Conservation (phyloP, 1,140 invertebrate species). For the Sweltsa coloradensis region DNA sequence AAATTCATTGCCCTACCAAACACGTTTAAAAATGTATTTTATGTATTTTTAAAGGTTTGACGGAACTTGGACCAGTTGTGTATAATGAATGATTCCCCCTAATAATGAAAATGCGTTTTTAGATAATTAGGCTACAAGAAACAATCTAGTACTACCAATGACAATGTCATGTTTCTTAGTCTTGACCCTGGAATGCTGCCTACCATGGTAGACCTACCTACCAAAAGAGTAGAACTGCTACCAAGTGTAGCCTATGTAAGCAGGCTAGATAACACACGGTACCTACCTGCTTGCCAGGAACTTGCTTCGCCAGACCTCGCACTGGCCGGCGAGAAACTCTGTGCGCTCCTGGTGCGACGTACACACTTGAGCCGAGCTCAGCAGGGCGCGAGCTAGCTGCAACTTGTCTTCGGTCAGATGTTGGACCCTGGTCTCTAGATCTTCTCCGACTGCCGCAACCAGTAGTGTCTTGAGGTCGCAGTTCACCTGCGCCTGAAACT, state of each 20-base stretch:
- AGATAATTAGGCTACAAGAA: too few relatives aligned
- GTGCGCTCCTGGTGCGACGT: slow-evolving; percentile 83
- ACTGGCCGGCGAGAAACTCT: slow-evolving; percentile 82
- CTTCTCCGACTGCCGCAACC: slow-evolving; percentile 88
- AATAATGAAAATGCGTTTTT: too few relatives aligned
- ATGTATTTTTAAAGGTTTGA: too few relatives aligned
- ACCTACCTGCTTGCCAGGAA: slow-evolving; percentile 77
- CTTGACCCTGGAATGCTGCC: background rate
- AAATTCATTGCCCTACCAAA: too few relatives aligned
- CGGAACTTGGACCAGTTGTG: too few relatives aligned
- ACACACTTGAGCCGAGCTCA: slow-evolving; percentile 71
- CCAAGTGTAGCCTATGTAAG: background rate
- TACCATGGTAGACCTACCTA: background rate
- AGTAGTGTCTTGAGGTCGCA: slow-evolving; percentile 84
- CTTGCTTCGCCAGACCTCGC: slow-evolving; percentile 92
- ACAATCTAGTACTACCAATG: too few relatives aligned
- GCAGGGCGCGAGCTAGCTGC: slow-evolving; percentile 67
- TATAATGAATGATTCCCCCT: too few relatives aligned
- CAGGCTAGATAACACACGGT: background rate
- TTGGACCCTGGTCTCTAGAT: slow-evolving; percentile 78
- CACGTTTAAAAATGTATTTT: too few relatives aligned
- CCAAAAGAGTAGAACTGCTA: background rate
- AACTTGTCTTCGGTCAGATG: slow-evolving; percentile 82
- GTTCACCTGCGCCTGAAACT: slow-evolving; percentile 71
- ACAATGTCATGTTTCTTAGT: background rate